Evolutionary conservation across 1,140 invertebrate species (phyloP), one percentile per base, ranked within the genome.

Genomic region (Sweltsa coloradensis): DNA sequence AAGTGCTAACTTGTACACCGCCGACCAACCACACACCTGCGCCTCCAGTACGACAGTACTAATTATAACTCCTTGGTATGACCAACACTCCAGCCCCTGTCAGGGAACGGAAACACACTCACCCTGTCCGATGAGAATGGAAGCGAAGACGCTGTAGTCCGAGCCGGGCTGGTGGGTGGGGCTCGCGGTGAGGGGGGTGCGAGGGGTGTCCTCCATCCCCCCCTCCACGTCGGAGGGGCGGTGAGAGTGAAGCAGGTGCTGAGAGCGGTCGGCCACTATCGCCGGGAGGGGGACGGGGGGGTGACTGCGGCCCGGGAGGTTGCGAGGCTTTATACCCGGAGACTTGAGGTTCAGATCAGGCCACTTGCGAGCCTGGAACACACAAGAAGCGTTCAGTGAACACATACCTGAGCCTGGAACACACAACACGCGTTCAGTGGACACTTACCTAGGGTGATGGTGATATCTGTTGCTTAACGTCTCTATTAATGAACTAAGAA

Each of bases 261-360:
- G 56, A n/a, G n/a, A n/a, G n/a, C n/a, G n/a, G n/a, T n/a, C n/a
- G 53, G 42, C 6, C 36, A 27, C 43, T 51, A 57, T 45, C 51
- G 56, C 56, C 22, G 57, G 57, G 36, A 68, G 53, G 19, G 67
- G 60, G 29, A 63, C 59, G n/a, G 67, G 65, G 19, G 70, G 61
- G 36, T 68, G 64, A 40, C 61, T 57, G 27, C 64, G 60, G 31
- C 58, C 68, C 46, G 75, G 71, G 11, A 73, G 56, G 53, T 75
- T 72, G 29, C 77, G 71, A 1, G 85, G 80, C 63, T 93, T 92
- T 43, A 92, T 90, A 29, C 92, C 89, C 0, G 89, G 89, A 37
- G 85, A 89, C 64, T 95, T 95, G 39, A 94, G 63, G 49, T 80
- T 80, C 49, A 91, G 71, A 40, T 89, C 81, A 2, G 87, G 87